These are phyloP conservation scores for Diadophis punctatus DNA, from an alignment of 2,113 vertebrate species.

Conservation along the genomic window DNA sequence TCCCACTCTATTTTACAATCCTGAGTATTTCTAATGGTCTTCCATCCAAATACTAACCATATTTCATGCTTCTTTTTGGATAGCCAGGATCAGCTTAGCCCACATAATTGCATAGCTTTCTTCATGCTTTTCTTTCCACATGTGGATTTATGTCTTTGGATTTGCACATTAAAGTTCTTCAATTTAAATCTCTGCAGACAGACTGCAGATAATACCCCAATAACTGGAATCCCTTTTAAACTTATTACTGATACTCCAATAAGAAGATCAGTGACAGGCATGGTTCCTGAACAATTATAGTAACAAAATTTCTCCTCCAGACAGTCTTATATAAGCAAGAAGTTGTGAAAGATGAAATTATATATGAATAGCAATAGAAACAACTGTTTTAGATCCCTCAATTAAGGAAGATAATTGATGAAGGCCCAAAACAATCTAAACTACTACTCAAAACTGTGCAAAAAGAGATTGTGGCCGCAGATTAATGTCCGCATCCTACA, in stretches of 20 bases:
- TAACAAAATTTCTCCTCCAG: neutral
- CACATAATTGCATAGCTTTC: neutral
- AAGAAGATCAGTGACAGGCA: neutral
- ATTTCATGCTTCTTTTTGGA: neutral
- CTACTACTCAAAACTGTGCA: neutral
- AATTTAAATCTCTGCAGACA: neutral
- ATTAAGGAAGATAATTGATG: neutral
- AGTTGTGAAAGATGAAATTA: neutral
- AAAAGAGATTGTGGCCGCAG: neutral
- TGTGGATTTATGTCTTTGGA: neutral
- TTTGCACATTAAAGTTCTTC: neutral
- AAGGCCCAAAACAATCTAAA: neutral
- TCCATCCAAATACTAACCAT: neutral
- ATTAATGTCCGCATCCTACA: no score
- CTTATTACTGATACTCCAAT: neutral
- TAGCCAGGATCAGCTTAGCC: neutral
- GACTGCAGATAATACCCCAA: neutral
- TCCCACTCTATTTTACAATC: neutral
- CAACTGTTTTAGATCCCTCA: neutral
- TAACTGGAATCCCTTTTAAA: neutral
- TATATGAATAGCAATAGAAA: neutral
- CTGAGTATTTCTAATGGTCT: neutral
- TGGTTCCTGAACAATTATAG: neutral
- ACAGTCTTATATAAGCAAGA: neutral
- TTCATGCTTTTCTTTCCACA: neutral